phyloP scores from a whole-genome alignment of 2,888 invertebrate genomes.

The Lithophane leautieri region DNA sequence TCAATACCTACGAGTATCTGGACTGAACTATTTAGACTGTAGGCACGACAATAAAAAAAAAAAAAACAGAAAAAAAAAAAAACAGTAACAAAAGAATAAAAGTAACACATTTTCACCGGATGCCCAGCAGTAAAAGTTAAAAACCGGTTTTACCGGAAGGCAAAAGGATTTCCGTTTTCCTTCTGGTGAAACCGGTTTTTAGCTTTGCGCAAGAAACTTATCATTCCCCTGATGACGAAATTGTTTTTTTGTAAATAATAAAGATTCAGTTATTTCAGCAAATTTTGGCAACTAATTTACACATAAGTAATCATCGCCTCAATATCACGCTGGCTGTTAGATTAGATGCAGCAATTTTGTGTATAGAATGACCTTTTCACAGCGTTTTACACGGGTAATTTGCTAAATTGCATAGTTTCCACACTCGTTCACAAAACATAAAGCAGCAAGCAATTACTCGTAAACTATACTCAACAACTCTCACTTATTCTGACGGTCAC shows the following conservation, averaged over 20 bases:
- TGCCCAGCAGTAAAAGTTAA: no score
- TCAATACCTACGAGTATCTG: no score
- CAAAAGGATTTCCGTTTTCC: background rate
- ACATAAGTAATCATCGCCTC: background rate
- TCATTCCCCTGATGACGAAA: background rate
- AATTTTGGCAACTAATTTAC: background rate
- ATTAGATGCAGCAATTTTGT: constrained; percentile 24
- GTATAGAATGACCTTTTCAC: constrained; percentile 27
- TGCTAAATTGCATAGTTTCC: constrained; percentile 40
- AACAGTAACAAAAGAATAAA: background rate
- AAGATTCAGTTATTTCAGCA: no score
- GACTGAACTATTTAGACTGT: no score
- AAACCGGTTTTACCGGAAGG: background rate
- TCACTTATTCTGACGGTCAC: background rate
- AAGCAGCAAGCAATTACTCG: constrained; percentile 23
- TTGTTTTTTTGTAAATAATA: background rate
- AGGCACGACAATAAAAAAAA: background rate
- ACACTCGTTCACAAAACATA: constrained; percentile 2
- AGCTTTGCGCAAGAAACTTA: background rate
- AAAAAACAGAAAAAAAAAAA: background rate
- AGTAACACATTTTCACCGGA: background rate
- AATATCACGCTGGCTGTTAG: background rate
- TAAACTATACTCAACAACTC: background rate
- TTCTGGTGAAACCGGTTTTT: background rate
- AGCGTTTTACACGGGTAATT: constrained; percentile 42